Conservation (phyloP, 2,797 vertebrate species). For the Antennarius maculatus region DNA sequence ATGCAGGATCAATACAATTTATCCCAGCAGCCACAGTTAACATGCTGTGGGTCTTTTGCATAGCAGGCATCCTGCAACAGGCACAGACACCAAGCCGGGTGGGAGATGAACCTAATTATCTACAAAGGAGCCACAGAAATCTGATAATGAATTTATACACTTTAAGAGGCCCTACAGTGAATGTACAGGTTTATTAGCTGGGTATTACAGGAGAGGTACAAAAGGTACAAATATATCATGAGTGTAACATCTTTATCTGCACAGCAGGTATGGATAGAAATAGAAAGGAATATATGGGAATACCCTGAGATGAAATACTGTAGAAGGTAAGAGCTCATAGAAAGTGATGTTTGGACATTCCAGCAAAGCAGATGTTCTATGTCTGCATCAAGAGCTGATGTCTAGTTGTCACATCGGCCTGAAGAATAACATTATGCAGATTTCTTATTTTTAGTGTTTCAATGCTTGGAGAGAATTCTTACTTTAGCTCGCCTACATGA, state of each 20-base stretch:
- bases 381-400: too few species aligned
- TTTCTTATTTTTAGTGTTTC: not conserved
- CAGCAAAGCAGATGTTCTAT: too few species aligned
- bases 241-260: not conserved
- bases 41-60: slow-evolving; percentile 36
- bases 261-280: not conserved
- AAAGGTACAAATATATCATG: not conserved
- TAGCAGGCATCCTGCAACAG: slow-evolving; percentile 31
- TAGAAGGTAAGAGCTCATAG: not conserved
- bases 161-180: not conserved
- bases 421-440: not conserved
- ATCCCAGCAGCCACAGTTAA: slow-evolving; percentile 34
- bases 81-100: slow-evolving; percentile 3
- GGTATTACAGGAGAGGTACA: not conserved
- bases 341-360: not conserved
- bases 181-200: not conserved
- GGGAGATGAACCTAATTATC: slow-evolving; percentile 30
- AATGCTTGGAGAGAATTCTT: not conserved
- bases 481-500: not conserved
- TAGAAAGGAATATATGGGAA: not conserved
- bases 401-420: not conserved
- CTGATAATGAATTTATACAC: slow-evolving; percentile 17
- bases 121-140: slow-evolving; percentile 17
- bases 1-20: slow-evolving; percentile 44
- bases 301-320: not conserved